phyloP scores from a whole-genome alignment of 1,140 invertebrate genomes.

The Nylanderia fulva region DNA sequence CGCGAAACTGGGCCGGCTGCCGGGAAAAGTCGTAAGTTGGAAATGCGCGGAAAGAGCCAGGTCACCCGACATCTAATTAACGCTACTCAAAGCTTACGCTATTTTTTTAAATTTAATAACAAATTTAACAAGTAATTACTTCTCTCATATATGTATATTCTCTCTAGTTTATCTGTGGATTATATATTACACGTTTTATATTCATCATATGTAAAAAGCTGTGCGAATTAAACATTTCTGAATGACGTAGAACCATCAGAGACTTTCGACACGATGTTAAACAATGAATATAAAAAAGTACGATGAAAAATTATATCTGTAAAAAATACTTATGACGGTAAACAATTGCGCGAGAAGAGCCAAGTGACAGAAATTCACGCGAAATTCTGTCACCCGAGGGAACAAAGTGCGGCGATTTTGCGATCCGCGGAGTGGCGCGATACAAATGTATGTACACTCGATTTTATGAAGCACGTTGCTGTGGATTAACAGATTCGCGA shows the following conservation, averaged over 20 bases:
- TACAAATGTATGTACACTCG: slow-evolving; percentile 7
- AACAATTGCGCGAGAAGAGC: not conserved
- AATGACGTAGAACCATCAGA: not conserved
- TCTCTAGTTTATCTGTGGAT: not conserved
- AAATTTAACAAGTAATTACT: not conserved
- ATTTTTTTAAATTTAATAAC: not conserved
- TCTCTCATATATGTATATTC: not conserved
- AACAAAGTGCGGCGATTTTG: slow-evolving; percentile 3
- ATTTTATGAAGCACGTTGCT: slow-evolving; percentile 11
- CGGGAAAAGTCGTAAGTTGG: not conserved
- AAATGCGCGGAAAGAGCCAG: not conserved
- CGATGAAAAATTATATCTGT: not conserved
- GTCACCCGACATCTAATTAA: slow-evolving; percentile 16
- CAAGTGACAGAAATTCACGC: not conserved
- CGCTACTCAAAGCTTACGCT: not conserved
- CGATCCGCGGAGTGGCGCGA: not conserved
- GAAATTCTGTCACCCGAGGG: not conserved
- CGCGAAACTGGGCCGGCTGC: not conserved
- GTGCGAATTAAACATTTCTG: not conserved
- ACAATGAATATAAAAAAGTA: not conserved
- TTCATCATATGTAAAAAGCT: not conserved
- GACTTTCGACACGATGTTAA: not conserved
- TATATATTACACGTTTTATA: not conserved
- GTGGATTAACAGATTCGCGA: slow-evolving; percentile 41
- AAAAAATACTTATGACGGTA: not conserved